Evolutionary conservation across 2,888 invertebrate genomes (phyloP), one percentile per base, ranked within the genome.

Genomic region (Nomada fabriciana): DNA sequence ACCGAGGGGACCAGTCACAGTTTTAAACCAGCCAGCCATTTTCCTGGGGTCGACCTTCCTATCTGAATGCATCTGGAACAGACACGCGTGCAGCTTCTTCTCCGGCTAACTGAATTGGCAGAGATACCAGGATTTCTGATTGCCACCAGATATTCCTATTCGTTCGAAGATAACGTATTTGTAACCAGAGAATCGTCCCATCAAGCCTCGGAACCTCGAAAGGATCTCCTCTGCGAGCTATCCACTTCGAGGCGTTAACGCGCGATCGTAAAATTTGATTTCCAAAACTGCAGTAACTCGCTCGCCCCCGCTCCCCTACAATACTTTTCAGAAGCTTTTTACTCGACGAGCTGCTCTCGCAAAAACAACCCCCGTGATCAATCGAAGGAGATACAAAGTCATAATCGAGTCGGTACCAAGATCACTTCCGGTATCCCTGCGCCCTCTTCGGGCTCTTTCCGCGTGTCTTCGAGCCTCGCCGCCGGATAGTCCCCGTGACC

Each of bases 21-120:
- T 91, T 91, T 91, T 91, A 91, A 91, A 90, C 76, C 86, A 70
- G 76, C 89, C 90, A 83, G 77, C 84, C 85, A 84, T 80, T 88
- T 83, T 72, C 82, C 83, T 64, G 80, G 84, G 85, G 80, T 73
- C 70, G 76, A 60, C 25, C 50, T 42, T 18, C 47, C 70, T 76
- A 73, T 80, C 83, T 36, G 71, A 74, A 71, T 61, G 75, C 63
- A 71, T 75, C 79, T 69, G 57, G 52, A 65, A 18, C 61, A 50
- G 67, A 55, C 74, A 69, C 60, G 68, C 73, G 78, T 73, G 85
- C 75, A 42, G 43, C 70, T 70, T 78, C 81, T 78, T 73, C 20
- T 36, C 1, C 20, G 65, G 59, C 15, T 59, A 63, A 69, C 61
- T 50, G 68, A 72, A 78, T 84, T 77, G 68, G 55, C 55, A 64